phyloP scores from a whole-genome alignment of 2,113 vertebrate species.

The Desmodus rotundus region DNA sequence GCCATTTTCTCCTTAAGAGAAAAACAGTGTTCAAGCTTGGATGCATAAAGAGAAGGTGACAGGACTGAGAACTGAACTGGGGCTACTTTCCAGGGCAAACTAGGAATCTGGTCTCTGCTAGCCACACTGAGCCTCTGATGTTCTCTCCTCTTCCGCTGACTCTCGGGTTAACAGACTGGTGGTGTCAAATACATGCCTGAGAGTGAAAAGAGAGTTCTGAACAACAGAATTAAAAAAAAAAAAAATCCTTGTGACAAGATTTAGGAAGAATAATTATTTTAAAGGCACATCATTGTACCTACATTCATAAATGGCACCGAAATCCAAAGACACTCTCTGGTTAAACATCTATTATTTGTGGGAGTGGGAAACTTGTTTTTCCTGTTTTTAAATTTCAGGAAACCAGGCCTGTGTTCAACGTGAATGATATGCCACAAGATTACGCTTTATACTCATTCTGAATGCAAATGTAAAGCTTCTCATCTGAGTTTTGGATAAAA shows the following conservation, averaged over 20 bases:
- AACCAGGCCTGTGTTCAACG: background rate
- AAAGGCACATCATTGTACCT: background rate
- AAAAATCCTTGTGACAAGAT: background rate
- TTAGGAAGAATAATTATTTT: slow-evolving; percentile 17
- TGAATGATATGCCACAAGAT: background rate
- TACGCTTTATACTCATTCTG: background rate
- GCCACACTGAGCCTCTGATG: background rate
- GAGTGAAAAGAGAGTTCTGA: background rate
- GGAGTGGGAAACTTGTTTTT: slow-evolving; percentile 42
- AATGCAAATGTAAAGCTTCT: background rate
- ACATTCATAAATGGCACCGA: background rate
- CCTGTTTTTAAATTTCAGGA: slow-evolving; percentile 42
- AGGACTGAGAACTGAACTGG: background rate
- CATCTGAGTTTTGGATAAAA: background rate
- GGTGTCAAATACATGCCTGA: background rate
- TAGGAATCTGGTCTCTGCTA: background rate
- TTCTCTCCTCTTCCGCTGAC: background rate
- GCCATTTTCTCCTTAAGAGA: background rate
- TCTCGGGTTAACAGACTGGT: background rate
- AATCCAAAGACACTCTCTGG: slow-evolving; percentile 26
- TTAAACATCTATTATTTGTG: slow-evolving; percentile 57
- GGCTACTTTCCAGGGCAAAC: background rate
- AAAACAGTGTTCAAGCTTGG: background rate
- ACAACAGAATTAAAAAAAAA: background rate
- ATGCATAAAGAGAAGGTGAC: background rate